Percentiles rank a stretch among this genome's conserved stretches.
phyloP scores from a whole-genome alignment of 2,888 invertebrate genomes.

The Hirtodrosophila trivittata region DNA sequence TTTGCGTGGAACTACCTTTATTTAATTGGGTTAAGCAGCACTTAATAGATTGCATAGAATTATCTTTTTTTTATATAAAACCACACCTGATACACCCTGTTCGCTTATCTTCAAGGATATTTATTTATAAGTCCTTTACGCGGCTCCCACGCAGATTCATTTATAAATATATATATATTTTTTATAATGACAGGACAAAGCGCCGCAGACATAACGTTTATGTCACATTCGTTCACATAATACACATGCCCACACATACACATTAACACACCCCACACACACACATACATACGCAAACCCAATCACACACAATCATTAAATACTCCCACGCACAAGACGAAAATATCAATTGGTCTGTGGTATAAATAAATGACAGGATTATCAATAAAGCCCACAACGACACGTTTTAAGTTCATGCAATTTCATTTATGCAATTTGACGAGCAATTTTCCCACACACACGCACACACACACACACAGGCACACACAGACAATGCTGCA shows the following conservation, averaged over 20 bases:
- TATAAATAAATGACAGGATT: conserved; percentile 12
- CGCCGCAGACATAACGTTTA: no score
- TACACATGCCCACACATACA: conserved; percentile 5
- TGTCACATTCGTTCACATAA: conserved; percentile 13
- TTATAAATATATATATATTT: no score
- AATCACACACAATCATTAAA: not conserved
- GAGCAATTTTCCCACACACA: conserved; percentile 17
- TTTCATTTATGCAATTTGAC: conserved; percentile 33
- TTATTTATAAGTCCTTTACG: no score
- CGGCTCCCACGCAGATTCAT: no score
- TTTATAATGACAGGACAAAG: no score
- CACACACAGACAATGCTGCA: not conserved
- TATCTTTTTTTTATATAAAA: no score
- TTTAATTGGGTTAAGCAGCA: no score
- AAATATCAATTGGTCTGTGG: conserved; percentile 4
- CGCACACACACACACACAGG: conserved; percentile 7
- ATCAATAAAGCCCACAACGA: conserved; percentile 21
- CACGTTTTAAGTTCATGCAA: conserved; percentile 26
- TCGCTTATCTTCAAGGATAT: no score
- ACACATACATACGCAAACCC: not conserved
- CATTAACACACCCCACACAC: not conserved
- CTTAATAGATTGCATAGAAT: no score
- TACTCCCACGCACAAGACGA: not conserved
- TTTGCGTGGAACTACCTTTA: no score
- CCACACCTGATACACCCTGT: no score